A percentile compares a stretch with the other conserved stretches of the same genome.
These are phyloP conservation scores for Orchesella cincta DNA, from an alignment of 1,140 invertebrate genomes.

Conservation along the genomic window DNA sequence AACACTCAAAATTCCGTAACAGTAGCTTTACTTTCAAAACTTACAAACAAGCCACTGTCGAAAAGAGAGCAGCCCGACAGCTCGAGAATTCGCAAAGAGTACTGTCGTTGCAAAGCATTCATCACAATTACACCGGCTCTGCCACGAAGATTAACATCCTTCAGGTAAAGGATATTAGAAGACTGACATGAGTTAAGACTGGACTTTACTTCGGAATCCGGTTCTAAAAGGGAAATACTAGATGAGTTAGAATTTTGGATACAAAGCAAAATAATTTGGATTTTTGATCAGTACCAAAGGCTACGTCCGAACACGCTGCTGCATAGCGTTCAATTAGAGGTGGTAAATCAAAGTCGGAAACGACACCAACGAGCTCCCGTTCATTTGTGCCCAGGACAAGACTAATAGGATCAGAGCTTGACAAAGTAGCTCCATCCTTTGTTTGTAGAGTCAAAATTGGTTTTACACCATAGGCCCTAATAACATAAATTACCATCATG, in stretches of 20 bases:
- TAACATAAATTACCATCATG: neutral
- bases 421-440: conserved; percentile 45
- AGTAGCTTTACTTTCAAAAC: no score
- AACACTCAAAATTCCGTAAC: neutral
- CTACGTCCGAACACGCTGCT: conserved; percentile 30
- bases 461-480: conserved; percentile 31
- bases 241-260: no score
- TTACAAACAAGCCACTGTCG: conserved; percentile 44
- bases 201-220: neutral
- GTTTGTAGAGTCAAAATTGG: conserved; percentile 38
- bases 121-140: conserved; percentile 17
- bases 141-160: conserved; percentile 27
- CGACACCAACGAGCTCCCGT: conserved; percentile 37
- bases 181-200: conserved; percentile 35
- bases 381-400: conserved; percentile 33
- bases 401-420: conserved; percentile 38
- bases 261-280: neutral
- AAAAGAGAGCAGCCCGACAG: conserved; percentile 42
- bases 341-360: conserved; percentile 32
- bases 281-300: conserved; percentile 17
- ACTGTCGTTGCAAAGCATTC: conserved; percentile 32
- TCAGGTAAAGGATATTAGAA: conserved; percentile 33
- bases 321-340: conserved; percentile 34
- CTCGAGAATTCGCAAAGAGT: conserved; percentile 31
- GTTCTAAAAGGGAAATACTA: neutral